Conservation (phyloP, 2,797 vertebrate species). For the Phyllotis vaccarum region DNA sequence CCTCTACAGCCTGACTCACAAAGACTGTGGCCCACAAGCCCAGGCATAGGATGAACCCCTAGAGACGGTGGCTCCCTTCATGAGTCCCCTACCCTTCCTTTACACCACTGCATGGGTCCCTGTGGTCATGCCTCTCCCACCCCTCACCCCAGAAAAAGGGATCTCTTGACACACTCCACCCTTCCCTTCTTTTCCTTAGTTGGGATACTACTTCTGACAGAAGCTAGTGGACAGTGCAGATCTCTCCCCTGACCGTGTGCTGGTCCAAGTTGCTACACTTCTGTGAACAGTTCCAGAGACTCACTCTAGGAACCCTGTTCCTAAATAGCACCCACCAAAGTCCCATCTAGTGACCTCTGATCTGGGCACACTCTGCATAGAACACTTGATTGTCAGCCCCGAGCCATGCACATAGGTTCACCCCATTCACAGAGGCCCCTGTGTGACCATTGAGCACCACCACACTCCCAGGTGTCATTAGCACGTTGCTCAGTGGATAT, state of each 20-base stretch:
- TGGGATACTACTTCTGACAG: background rate
- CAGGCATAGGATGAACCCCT: background rate
- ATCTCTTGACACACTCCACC: accelerated
- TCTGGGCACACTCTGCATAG: background rate
- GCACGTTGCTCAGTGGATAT: background rate
- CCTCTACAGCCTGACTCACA: background rate
- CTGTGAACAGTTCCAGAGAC: background rate
- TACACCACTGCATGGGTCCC: background rate
- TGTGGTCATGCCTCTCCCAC: accelerated
- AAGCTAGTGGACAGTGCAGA: background rate
- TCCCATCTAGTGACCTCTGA: too few relatives aligned
- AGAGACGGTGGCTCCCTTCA: too few relatives aligned
- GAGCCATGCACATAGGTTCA: background rate
- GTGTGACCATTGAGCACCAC: accelerated
- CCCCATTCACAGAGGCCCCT: accelerated
- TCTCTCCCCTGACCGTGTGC: too few relatives aligned
- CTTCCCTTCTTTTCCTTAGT: background rate
- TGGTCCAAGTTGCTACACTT: accelerated
- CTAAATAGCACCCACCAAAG: too few relatives aligned
- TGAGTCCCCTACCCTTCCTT: background rate
- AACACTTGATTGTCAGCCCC: accelerated
- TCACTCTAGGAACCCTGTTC: background rate
- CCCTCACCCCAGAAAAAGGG: too few relatives aligned
- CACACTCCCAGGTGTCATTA: too few relatives aligned
- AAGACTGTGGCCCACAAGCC: background rate